phyloP scores from a whole-genome alignment of 2,113 vertebrate genomes.

The Elgaria multicarinata region DNA sequence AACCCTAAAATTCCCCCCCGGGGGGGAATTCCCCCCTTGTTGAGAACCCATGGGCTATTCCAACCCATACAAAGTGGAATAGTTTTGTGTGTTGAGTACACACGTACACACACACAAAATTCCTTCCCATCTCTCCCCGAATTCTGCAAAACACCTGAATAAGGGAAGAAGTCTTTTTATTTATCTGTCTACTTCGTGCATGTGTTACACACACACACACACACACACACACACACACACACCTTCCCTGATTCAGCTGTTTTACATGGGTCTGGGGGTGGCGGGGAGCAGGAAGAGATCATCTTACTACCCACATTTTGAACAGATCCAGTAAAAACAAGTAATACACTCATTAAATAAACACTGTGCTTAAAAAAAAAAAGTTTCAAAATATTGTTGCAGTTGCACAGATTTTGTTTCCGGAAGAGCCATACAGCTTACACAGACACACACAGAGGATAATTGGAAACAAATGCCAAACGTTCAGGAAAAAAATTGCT shows the following conservation, averaged over 20 bases:
- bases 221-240: conserved; percentile 35
- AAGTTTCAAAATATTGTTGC: conserved; percentile 35
- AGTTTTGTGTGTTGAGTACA: no score
- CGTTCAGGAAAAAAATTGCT: conserved; percentile 25
- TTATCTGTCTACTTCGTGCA: background rate
- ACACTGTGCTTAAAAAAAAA: conserved; percentile 49
- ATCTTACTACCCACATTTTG: conserved; percentile 57
- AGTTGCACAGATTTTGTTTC: conserved; percentile 66
- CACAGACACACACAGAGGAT: background rate
- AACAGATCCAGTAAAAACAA: conserved; percentile 70
- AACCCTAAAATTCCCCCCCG: no score
- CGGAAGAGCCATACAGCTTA: conserved; percentile 29
- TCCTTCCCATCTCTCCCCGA: background rate
- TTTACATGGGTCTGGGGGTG: conserved; percentile 2
- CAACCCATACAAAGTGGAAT: no score
- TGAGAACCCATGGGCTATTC: no score
- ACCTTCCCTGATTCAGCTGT: conserved; percentile 45
- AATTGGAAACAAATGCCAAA: conserved; percentile 64
- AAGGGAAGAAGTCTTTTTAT: background rate
- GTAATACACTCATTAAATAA: conserved; percentile 69
- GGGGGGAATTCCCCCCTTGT: no score
- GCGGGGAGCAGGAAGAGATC: conserved; percentile 53
- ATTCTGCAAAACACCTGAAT: background rate
- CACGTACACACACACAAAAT: background rate
- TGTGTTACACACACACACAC: background rate